Evolutionary conservation across 37 sponge, comb jelly and placozoan genomes (phyloP).

Genomic region (Ianthella basta): DNA sequence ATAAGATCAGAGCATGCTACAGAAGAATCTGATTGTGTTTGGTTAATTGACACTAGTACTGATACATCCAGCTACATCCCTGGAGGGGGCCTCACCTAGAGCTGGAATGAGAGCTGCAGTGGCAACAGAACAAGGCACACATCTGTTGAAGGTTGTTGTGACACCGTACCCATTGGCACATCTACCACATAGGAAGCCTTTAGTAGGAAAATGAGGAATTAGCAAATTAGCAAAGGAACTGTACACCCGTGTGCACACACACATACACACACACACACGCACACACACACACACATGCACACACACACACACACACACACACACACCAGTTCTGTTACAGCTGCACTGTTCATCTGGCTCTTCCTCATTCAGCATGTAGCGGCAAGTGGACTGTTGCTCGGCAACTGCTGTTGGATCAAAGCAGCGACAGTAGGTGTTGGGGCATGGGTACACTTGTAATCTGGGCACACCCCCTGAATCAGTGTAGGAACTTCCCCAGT

Average conservation of each 20-base stretch:
- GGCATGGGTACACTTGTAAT: neutral
- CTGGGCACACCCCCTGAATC: neutral
- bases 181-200: conserved; percentile 1
- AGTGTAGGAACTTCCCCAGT: conserved; percentile 1
- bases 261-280: conserved; percentile 22
- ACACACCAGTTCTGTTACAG: conserved; percentile 12
- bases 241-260: neutral
- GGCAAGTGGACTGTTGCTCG: neutral
- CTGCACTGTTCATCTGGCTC: conserved; percentile 1
- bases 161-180: neutral
- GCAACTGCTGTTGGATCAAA: neutral
- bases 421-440: conserved; percentile 16
- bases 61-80: too few species aligned
- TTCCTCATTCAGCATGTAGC: neutral
- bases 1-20: too few species aligned
- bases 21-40: too few species aligned
- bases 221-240: neutral
- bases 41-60: too few species aligned
- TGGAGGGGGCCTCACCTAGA: neutral
- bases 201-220: neutral
- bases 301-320: neutral
- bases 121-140: neutral
- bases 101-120: neutral
- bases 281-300: neutral
- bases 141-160: conserved; percentile 15